Conservation (phyloP, 2,113 vertebrate species). For the Eubucco bourcierii region DNA sequence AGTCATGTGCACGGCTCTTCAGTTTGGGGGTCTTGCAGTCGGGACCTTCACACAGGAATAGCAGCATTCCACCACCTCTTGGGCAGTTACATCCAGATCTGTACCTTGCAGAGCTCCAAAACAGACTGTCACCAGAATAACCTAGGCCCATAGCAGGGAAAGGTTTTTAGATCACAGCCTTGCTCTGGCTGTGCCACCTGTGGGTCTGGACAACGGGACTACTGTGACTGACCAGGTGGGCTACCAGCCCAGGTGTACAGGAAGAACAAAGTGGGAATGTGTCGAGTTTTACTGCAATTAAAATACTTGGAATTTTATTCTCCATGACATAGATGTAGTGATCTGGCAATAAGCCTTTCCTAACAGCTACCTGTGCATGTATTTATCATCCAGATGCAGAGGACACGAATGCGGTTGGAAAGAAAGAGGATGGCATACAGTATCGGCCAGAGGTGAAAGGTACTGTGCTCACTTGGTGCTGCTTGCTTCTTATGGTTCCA, state of each 20-base stretch:
- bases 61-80: neutral
- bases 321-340: neutral
- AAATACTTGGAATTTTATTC: neutral
- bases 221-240: neutral
- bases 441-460: slow-evolving; percentile 85
- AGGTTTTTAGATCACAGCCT: neutral
- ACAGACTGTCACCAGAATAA: neutral
- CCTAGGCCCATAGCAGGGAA: neutral
- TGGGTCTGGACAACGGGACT: fast-evolving
- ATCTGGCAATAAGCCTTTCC: neutral
- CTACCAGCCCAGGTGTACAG: neutral
- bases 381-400: slow-evolving; percentile 75
- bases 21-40: neutral
- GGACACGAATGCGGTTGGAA: slow-evolving; percentile 75
- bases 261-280: neutral
- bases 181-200: neutral
- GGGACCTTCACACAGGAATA: neutral
- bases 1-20: neutral
- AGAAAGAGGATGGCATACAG: slow-evolving; percentile 83
- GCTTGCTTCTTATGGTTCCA: neutral
- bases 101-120: neutral
- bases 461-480: slow-evolving; percentile 37
- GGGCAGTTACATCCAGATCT: neutral
- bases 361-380: neutral
- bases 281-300: neutral